phyloP scores from a whole-genome alignment of 2,888 invertebrate genomes.

The Cheilosia pagana region DNA sequence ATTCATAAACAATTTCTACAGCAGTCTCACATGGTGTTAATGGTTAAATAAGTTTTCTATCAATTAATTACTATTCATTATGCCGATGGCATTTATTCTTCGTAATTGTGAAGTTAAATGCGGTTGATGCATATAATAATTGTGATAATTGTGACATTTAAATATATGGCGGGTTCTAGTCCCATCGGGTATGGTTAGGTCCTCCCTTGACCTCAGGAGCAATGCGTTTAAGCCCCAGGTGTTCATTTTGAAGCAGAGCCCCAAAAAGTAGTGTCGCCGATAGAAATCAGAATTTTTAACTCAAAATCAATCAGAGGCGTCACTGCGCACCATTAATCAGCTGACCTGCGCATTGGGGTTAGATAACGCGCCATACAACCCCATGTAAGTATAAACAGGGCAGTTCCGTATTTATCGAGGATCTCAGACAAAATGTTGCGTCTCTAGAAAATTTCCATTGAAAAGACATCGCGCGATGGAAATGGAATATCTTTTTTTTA shows the following conservation, averaged over 20 bases:
- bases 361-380: background rate
- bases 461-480: slow-evolving; percentile 34
- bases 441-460: slow-evolving; percentile 29
- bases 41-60: background rate
- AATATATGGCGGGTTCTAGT: background rate
- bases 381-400: background rate
- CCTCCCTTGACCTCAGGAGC: no score
- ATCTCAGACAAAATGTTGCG: slow-evolving; percentile 11
- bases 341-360: background rate
- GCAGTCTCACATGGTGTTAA: slow-evolving; percentile 8
- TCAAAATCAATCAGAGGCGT: slow-evolving; percentile 46
- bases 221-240: background rate
- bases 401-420: slow-evolving; percentile 28
- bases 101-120: background rate
- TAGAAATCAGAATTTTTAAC: slow-evolving; percentile 21
- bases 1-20: slow-evolving; percentile 2
- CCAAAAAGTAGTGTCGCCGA: slow-evolving; percentile 31
- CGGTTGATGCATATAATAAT: background rate
- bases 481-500: slow-evolving; percentile 56
- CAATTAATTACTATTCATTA: background rate
- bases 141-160: background rate
- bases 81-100: background rate
- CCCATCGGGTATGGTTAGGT: no score
- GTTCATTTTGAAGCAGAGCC: background rate
- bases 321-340: slow-evolving; percentile 64